Percentiles rank a stretch among this genome's conserved stretches.
Conservation (phyloP, 1,140 invertebrate species). For the Homarus americanus region DNA sequence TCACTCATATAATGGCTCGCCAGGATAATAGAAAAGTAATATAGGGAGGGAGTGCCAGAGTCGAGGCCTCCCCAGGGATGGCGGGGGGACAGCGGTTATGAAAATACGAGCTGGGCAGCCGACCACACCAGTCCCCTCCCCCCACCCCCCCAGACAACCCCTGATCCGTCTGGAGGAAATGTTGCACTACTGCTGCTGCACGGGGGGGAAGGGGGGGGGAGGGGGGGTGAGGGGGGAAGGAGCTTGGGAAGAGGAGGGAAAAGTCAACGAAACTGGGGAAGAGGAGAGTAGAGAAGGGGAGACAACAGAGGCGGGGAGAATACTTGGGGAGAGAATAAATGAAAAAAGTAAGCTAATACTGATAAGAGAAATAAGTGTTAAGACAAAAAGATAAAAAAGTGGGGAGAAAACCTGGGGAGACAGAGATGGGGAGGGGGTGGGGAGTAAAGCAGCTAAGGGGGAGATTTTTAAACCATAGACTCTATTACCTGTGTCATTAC, state of each 20-base stretch:
- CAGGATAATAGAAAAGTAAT: slow-evolving; percentile 73
- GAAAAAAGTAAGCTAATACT: too few relatives aligned
- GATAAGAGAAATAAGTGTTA: too few relatives aligned
- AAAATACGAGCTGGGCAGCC: slow-evolving; percentile 53
- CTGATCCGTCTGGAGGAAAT: slow-evolving; percentile 38
- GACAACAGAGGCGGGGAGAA: not conserved
- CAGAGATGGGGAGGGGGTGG: too few relatives aligned
- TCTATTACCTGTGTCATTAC: too few relatives aligned
- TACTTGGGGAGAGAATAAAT: not conserved
- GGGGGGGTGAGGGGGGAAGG: not conserved
- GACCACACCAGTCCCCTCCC: not conserved
- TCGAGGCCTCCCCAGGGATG: slow-evolving; percentile 38
- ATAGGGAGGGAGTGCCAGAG: slow-evolving; percentile 56
- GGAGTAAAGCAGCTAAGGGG: too few relatives aligned
- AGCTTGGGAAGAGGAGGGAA: not conserved
- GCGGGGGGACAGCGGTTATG: slow-evolving; percentile 66
- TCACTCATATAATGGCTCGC: slow-evolving; percentile 71
- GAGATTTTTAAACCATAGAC: too few relatives aligned
- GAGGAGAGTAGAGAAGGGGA: not conserved
- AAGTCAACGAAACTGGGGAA: not conserved
- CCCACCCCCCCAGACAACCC: slow-evolving; percentile 16
- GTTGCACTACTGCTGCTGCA: not conserved
- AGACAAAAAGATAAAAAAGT: too few relatives aligned
- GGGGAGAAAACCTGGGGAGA: too few relatives aligned
- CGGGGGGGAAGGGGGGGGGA: not conserved